These are phyloP conservation scores for Amphiduros pacificus DNA, from an alignment of 2,888 invertebrate species.

Conservation along the genomic window DNA sequence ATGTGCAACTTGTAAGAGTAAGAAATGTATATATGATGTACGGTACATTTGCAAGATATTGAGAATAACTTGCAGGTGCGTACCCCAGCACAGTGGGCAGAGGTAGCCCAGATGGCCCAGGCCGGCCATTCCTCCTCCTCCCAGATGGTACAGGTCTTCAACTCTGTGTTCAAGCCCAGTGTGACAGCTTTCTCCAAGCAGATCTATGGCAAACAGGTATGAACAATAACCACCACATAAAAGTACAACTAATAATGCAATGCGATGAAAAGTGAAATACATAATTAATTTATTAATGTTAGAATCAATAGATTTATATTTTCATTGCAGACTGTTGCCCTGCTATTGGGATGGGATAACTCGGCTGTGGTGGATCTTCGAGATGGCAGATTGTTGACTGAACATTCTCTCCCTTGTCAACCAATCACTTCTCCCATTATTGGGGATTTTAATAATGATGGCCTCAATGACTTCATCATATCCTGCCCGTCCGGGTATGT, in stretches of 20 bases:
- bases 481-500: constrained; percentile 50
- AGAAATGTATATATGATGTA: no score
- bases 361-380: constrained; percentile 45
- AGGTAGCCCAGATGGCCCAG: constrained; percentile 21
- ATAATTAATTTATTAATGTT: neutral
- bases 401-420: constrained; percentile 51
- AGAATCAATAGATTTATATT: neutral
- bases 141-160: constrained; percentile 1
- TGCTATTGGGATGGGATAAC: constrained; percentile 43
- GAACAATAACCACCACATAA: neutral
- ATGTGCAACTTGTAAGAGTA: no score
- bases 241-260: neutral
- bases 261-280: neutral
- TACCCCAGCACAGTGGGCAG: constrained; percentile 38
- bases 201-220: constrained; percentile 45
- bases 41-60: no score
- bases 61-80: constrained; percentile 29
- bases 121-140: neutral
- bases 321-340: constrained; percentile 37
- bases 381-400: constrained; percentile 45
- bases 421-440: constrained; percentile 46
- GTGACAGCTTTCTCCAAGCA: constrained; percentile 43
- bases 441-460: constrained; percentile 55
- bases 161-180: constrained; percentile 33
- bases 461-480: constrained; percentile 49